phyloP scores from a whole-genome alignment of 1,140 invertebrate genomes.

The Ostrea denselamellosa region DNA sequence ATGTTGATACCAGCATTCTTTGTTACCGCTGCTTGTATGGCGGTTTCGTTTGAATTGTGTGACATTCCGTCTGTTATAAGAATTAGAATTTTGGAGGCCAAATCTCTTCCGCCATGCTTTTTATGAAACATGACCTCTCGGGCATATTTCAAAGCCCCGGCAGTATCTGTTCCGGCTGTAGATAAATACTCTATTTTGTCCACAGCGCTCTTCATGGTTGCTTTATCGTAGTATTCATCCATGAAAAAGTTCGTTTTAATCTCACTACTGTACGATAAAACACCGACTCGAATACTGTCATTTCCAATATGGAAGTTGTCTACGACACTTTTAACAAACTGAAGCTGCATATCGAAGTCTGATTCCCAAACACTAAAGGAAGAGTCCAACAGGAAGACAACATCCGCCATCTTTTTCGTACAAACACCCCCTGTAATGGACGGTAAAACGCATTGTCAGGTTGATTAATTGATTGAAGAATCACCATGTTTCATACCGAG shows the following conservation, averaged over 20 bases:
- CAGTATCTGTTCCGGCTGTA: constrained; percentile 60
- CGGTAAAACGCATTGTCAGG: too few relatives aligned
- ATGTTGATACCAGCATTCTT: constrained; percentile 59
- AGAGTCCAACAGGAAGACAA: constrained; percentile 56
- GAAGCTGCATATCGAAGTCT: constrained; percentile 54
- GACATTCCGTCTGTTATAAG: constrained; percentile 70
- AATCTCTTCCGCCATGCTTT: constrained; percentile 59
- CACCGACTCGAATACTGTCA: constrained; percentile 52
- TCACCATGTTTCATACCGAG: too few relatives aligned
- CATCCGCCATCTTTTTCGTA: constrained; percentile 46
- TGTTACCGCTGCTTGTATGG: constrained; percentile 56
- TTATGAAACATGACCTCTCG: constrained; percentile 61
- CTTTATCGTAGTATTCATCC: constrained; percentile 34
- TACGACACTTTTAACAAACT: constrained; percentile 55
- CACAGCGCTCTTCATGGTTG: constrained; percentile 26
- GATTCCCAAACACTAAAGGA: constrained; percentile 53
- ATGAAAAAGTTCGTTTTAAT: constrained; percentile 52
- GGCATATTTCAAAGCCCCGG: constrained; percentile 59
- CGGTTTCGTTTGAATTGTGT: constrained; percentile 48
- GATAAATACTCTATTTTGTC: constrained; percentile 26
- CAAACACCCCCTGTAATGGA: constrained; percentile 5
- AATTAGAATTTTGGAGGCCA: constrained; percentile 62
- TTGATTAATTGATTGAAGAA: too few relatives aligned
- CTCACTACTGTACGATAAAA: constrained; percentile 57
- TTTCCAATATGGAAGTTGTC: constrained; percentile 50